Conservation (phyloP, 2,113 vertebrate genomes). For the Protobothrops mucrosquamatus region DNA sequence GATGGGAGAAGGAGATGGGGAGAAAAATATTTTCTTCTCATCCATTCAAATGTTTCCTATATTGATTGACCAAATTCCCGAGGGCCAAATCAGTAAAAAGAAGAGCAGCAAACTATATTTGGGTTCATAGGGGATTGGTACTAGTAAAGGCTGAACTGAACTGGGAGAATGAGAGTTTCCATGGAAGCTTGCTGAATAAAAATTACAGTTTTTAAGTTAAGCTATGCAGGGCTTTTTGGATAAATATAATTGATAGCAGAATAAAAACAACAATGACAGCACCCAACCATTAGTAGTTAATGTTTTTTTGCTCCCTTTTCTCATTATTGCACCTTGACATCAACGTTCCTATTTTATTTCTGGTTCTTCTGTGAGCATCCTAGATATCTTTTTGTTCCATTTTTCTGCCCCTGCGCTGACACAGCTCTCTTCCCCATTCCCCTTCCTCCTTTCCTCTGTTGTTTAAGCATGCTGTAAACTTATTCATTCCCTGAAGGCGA, state of each 20-base stretch:
- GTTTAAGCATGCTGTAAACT: conserved; percentile 79
- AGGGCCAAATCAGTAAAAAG: background rate
- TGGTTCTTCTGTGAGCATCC: conserved; percentile 19
- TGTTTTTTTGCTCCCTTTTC: background rate
- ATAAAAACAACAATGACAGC: background rate
- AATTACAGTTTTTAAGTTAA: background rate
- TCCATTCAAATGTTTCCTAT: background rate
- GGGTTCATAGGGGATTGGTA: conserved; percentile 22
- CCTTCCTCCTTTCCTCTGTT: conserved; percentile 47
- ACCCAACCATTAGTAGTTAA: conserved; percentile 9
- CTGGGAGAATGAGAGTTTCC: conserved; percentile 18
- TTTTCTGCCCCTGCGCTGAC: conserved; percentile 61
- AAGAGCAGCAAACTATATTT: conserved; percentile 37
- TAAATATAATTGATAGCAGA: background rate
- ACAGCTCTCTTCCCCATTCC: conserved; percentile 44
- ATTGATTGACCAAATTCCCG: conserved; percentile 14
- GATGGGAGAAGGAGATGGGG: background rate
- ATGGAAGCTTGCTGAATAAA: conserved; percentile 28
- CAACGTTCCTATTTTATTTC: conserved; percentile 29
- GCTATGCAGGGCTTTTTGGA: background rate
- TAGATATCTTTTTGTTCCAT: conserved; percentile 51
- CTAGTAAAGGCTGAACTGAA: conserved; percentile 24
- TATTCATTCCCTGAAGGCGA: conserved; percentile 75
- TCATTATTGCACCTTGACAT: background rate
- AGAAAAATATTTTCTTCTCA: background rate